Evolutionary conservation across 1,140 invertebrate genomes (phyloP), one percentile per base, ranked within the genome.

Genomic region (Drosophila ironensis): DNA sequence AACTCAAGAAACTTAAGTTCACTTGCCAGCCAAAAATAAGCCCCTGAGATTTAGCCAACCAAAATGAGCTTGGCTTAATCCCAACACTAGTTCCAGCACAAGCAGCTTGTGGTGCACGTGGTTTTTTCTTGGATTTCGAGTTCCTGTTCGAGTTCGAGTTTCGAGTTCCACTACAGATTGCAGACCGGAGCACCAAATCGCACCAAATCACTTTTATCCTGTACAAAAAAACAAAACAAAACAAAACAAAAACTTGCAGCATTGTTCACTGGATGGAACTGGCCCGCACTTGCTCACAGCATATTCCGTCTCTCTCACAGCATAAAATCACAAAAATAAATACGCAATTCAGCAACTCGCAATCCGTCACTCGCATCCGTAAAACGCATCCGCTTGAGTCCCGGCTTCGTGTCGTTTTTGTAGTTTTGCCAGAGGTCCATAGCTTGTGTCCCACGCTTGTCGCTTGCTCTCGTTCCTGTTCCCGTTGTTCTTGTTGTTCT

Each of bases 361-460:
- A 35, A 41, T 22, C 11, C 38, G 19, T 19, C 16, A 48, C 27
- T 9, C 46, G 45, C 28, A 48, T 33, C 11, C 41, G 41, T 24
- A 44, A 47, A 48, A 7, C 12, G 46, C 61, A 66, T 51, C 46
- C 38, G 46, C 60, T 67, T 66, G 30, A 28, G 37, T 44, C 60
- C 61, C 37, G 46, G 61, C 61, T 66, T 66, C 45, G 40, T 27
- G 46, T 61, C 33, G n/a, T 44, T 64, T 22, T 42, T 68, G 74
- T 80, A 74, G 74, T 12, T 50, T 41, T 27, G 56, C 41, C 42
- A 38, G 57, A 46, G 8, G 25, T 33, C 11, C n/a, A n/a, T 35
- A 20, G 41, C 3, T 24, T 51, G 63, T 54, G n/a, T n/a, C 63
- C 68, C 40, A 69, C 52, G 73, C 64, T 66, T 72, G 22, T 84